These are phyloP conservation scores for rat (Rattus norvegicus) DNA, from an alignment of 2,113 vertebrate species.

Conservation along the genomic window GRCr8 NC_086022.1:138050501-138051000, in stretches of 20 bases:
- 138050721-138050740: background rate
- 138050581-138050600: background rate
- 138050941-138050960: background rate
- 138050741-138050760: constrained; percentile 24
- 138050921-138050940: background rate
- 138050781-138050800: background rate
- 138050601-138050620: background rate
- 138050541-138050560: background rate
- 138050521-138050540: background rate
- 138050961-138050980: background rate
- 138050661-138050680: background rate
- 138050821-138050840: background rate
- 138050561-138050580: background rate
- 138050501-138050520: background rate
- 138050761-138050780: background rate
- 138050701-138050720: background rate
- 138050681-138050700: background rate
- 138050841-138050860: background rate
- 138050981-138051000: background rate
- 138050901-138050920: background rate
- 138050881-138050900: background rate
- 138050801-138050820: background rate
- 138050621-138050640: background rate
- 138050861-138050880: background rate
- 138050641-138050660: background rate